Conservation (phyloP, 2,888 invertebrate species). For the Andrena trimmerana region DNA sequence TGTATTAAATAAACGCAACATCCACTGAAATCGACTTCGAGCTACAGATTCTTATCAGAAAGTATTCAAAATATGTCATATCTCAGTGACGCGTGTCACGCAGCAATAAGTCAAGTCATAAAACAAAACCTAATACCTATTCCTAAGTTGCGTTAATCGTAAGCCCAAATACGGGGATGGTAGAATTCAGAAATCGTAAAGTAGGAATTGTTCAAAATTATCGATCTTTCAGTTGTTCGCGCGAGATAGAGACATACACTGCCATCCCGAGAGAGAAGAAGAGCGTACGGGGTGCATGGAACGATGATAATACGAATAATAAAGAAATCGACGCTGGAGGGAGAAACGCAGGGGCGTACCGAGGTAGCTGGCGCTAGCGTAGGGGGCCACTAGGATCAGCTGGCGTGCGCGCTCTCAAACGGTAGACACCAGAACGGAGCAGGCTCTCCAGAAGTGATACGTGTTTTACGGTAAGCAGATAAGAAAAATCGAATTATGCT, state of each 20-base stretch:
- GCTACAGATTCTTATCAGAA: no score
- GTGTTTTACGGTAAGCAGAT: conserved; percentile 74
- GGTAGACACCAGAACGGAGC: conserved; percentile 42
- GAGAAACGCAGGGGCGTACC: conserved; percentile 60
- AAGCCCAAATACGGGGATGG: not conserved
- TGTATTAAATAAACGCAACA: no score
- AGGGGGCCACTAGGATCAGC: conserved; percentile 40
- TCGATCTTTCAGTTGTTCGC: conserved; percentile 10
- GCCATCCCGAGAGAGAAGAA: conserved; percentile 5
- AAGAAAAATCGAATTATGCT: conserved; percentile 59
- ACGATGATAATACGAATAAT: conserved; percentile 52
- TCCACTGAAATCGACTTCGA: no score
- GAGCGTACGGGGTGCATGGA: conserved; percentile 11
- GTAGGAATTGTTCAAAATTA: conserved; percentile 27
- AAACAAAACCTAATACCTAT: no score
- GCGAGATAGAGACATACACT: not conserved
- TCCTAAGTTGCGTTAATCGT: not conserved
- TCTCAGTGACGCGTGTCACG: no score
- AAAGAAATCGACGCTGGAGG: conserved; percentile 10
- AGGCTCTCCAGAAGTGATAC: conserved; percentile 66
- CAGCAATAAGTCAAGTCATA: no score
- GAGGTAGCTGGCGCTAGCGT: conserved; percentile 19
- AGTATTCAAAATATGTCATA: no score
- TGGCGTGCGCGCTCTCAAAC: conserved; percentile 67
- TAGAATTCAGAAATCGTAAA: not conserved